Conservation (phyloP, 2,113 vertebrate genomes). For the Asarcornis scutulata region DNA sequence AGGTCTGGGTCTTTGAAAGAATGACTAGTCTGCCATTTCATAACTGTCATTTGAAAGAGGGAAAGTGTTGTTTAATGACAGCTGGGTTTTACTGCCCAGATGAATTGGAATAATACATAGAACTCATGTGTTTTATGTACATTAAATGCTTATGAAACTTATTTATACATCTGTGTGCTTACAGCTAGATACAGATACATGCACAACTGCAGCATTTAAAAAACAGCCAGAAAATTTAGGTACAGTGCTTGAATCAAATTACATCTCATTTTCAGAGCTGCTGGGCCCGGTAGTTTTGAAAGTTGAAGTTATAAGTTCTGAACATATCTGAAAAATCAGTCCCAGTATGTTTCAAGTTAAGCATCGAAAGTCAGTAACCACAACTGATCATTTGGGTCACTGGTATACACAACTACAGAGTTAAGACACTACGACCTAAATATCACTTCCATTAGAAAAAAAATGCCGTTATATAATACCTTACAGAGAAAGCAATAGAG, state of each 20-base stretch:
- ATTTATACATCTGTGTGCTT: background rate
- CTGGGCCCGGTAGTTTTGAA: background rate
- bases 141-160: constrained; percentile 2
- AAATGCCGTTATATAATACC: background rate
- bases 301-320: background rate
- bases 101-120: background rate
- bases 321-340: background rate
- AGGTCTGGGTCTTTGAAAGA: constrained; percentile 21
- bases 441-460: background rate
- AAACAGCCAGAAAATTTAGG: background rate
- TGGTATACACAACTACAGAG: background rate
- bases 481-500: constrained; percentile 1
- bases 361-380: background rate
- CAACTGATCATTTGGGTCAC: background rate
- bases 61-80: constrained; percentile 27
- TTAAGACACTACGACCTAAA: background rate
- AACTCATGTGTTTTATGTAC: background rate
- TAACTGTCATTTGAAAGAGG: constrained; percentile 7
- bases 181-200: background rate
- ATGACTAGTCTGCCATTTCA: constrained; percentile 19
- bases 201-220: background rate
- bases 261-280: constrained; percentile 31
- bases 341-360: background rate
- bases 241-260: background rate
- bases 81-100: constrained; percentile 15